Percentiles rank a stretch among this genome's conserved stretches.
These are phyloP conservation scores for Xerus inauris DNA, from an alignment of 2,113 vertebrate genomes.

Conservation along the genomic window DNA sequence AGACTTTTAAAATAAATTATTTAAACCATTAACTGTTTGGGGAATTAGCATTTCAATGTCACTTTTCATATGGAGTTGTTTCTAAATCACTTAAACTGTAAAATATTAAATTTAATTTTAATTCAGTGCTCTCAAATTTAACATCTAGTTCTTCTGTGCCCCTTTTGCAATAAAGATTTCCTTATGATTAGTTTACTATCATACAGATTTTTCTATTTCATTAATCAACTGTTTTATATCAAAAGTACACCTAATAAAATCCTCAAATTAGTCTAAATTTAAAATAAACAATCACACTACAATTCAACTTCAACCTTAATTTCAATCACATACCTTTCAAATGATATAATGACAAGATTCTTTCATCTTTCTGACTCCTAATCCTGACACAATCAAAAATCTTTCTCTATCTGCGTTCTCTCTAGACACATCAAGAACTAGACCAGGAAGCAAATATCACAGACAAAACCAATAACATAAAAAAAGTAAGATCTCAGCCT, in stretches of 20 bases:
- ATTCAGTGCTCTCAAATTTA: conserved; percentile 25
- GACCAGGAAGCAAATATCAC: background rate
- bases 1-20: conserved; percentile 35
- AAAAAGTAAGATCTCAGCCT: background rate
- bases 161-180: background rate
- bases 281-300: conserved; percentile 44
- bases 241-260: background rate
- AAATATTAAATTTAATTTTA: background rate
- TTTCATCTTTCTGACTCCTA: background rate
- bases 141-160: background rate
- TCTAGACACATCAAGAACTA: background rate
- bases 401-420: background rate
- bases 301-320: conserved; percentile 9
- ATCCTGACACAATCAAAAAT: background rate
- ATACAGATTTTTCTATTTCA: conserved; percentile 4
- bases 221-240: conserved; percentile 57
- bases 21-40: background rate
- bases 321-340: conserved; percentile 40
- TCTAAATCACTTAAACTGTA: conserved; percentile 3
- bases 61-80: background rate
- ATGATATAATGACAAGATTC: background rate
- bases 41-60: background rate
- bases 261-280: conserved; percentile 38
- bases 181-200: conserved; percentile 7
- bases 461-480: background rate